phyloP scores from a whole-genome alignment of 1,140 invertebrate genomes.

The Gryllus bimaculatus region DNA sequence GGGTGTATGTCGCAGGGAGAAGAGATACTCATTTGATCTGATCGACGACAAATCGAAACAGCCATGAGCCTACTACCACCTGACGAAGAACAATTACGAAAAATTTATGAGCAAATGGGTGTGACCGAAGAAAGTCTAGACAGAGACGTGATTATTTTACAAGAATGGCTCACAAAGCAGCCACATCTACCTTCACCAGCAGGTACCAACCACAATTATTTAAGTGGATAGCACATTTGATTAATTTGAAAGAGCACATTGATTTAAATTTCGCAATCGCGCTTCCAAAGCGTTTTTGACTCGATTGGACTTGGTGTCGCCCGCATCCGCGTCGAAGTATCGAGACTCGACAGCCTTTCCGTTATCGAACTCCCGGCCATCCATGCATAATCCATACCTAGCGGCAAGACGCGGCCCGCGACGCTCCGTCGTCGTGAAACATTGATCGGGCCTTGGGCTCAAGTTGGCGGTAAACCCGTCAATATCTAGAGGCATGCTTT shows the following conservation, averaged over 20 bases:
- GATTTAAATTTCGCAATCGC: conserved; percentile 9
- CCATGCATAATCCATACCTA: conserved; percentile 16
- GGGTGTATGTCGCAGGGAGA: too few species aligned
- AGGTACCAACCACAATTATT: background rate
- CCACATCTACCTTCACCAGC: conserved; percentile 24
- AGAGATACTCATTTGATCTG: too few species aligned
- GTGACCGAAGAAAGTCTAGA: conserved; percentile 21
- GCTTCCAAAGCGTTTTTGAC: background rate
- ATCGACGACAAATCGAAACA: background rate
- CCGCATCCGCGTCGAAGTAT: too few species aligned
- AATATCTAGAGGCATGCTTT: background rate
- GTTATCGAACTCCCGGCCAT: conserved; percentile 9
- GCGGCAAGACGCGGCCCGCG: conserved; percentile 13
- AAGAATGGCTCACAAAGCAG: conserved; percentile 27
- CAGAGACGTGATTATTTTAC: conserved; percentile 22
- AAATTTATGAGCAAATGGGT: conserved; percentile 23
- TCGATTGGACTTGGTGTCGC: too few species aligned
- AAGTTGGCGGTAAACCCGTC: background rate
- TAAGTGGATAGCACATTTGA: too few species aligned
- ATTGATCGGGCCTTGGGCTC: conserved; percentile 16
- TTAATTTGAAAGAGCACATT: background rate
- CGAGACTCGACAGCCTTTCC: too few species aligned
- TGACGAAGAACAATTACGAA: background rate
- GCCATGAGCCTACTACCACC: background rate
- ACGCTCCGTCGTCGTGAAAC: conserved; percentile 12